Percentiles rank a stretch among this genome's conserved stretches.
These are phyloP conservation scores for Xestia c-nigrum DNA, from an alignment of 2,888 invertebrate genomes.

Conservation along the genomic window DNA sequence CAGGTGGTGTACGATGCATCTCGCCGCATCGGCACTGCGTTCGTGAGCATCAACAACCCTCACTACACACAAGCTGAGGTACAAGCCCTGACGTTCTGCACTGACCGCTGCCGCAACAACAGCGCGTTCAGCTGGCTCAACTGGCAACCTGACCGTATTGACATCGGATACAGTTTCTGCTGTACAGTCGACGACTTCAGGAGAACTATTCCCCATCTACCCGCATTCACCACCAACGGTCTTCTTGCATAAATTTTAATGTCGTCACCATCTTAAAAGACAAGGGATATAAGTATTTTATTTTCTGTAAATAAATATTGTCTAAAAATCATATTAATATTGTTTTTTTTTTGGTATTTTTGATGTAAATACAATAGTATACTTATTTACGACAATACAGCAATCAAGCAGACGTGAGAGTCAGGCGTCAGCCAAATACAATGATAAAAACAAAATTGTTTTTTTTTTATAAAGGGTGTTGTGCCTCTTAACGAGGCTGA, in stretches of 20 bases:
- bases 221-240: slow-evolving; percentile 83
- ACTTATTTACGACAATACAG: not conserved
- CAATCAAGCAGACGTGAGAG: not conserved
- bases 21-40: slow-evolving; percentile 89
- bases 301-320: slow-evolving; percentile 32
- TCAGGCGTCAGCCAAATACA: not conserved
- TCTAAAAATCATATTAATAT: not conserved
- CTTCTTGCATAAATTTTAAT: slow-evolving; percentile 44
- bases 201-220: slow-evolving; percentile 88
- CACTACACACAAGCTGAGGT: slow-evolving; percentile 84
- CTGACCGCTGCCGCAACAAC: slow-evolving; percentile 90
- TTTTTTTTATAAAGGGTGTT: no score
- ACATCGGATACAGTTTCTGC: slow-evolving; percentile 91
- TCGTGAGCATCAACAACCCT: slow-evolving; percentile 92
- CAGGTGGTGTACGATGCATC: slow-evolving; percentile 90
- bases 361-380: not conserved
- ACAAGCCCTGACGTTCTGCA: slow-evolving; percentile 86
- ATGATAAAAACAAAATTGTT: not conserved
- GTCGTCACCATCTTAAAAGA: not conserved
- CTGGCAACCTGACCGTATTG: slow-evolving; percentile 89
- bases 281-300: not conserved
- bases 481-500: no score
- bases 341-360: slow-evolving; percentile 1
- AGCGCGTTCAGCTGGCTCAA: slow-evolving; percentile 91
- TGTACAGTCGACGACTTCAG: slow-evolving; percentile 91